Evolutionary conservation across 2,113 vertebrate genomes (phyloP), one percentile per base, ranked within the genome.

Genomic region (Dendrocopos noguchii): DNA sequence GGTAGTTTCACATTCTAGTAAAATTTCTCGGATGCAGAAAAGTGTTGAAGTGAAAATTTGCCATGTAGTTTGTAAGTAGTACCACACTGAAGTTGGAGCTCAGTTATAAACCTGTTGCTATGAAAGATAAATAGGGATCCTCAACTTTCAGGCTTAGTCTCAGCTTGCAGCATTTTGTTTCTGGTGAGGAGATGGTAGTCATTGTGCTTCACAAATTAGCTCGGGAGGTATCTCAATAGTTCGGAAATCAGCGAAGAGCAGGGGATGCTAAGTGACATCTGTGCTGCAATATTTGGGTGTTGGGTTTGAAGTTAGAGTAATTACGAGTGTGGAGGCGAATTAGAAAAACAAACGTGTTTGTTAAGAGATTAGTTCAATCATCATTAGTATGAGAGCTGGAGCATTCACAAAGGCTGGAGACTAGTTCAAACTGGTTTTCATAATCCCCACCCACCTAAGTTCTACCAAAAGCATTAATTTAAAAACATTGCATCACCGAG

Each of bases 291-390:
- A 75, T 80, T 91, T 90, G 76, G 82, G 95, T 96, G 94, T 95
- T 93, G 61, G 17, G 65, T 90, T 94, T 91, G 87, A 52, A 94
- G 79, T 75, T 94, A 94, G 15, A 88, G 72, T 71, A 89, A 96
- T 95, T 94, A 95, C 18, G 53, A 68, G 16, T 96, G 96, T 89
- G 91, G 94, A 95, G 91, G 95, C 72, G 89, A 96, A 96, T 91
- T 94, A 93, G 89, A 92, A 96, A 96, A 96, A 95, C 95, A 96
- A 95, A 92, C 3, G 89, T 95, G 96, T 96, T 96, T 96, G 95
- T 96, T 96, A 96, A 90, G 87, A 92, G 94, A 95, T 96, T 96
- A 94, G 78, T 96, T 94, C 84, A 91, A 87, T 96, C 89, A 96
- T 90, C 91, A 86, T 96, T 86, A 94, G 84, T 61, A 80, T 75